Conservation (phyloP, 2,113 vertebrate genomes). For the Ariopsis seemanni region DNA sequence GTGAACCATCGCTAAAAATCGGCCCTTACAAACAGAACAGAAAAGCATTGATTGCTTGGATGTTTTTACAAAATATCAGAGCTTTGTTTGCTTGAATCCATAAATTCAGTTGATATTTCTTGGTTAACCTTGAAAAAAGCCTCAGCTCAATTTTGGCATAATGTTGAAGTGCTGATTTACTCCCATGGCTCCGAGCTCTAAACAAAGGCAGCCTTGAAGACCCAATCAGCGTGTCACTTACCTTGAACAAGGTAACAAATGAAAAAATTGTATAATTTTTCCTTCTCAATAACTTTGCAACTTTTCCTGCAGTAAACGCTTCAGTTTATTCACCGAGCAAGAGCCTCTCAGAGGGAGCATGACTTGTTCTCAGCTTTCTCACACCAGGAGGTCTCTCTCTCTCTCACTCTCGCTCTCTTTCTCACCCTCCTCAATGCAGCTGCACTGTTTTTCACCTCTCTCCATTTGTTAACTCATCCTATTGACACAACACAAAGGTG, state of each 20-base stretch:
- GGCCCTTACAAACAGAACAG: not conserved
- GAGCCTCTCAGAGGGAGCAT: slow-evolving; percentile 13
- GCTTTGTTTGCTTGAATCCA: not conserved
- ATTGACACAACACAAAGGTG: slow-evolving; percentile 36
- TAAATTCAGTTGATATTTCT: not conserved
- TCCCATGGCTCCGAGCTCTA: not conserved
- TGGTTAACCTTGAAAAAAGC: slow-evolving; percentile 42
- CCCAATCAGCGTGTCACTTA: slow-evolving; percentile 19
- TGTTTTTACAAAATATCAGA: not conserved
- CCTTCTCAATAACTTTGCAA: slow-evolving; percentile 34
- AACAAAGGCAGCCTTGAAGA: slow-evolving; percentile 27
- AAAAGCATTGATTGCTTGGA: not conserved
- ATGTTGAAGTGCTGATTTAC: slow-evolving; percentile 10
- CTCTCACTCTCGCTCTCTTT: slow-evolving; percentile 21
- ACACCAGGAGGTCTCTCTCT: slow-evolving; percentile 41
- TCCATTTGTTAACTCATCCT: slow-evolving; percentile 50
- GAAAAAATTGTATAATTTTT: slow-evolving; percentile 9
- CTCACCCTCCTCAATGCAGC: slow-evolving; percentile 32
- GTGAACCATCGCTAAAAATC: not conserved
- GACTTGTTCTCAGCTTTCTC: slow-evolving; percentile 22
- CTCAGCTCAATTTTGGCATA: slow-evolving; percentile 25
- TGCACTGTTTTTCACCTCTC: slow-evolving; percentile 42
- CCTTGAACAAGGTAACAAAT: slow-evolving; percentile 26
- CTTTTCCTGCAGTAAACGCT: slow-evolving; percentile 35
- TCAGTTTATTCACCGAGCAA: slow-evolving; percentile 26